Percentiles rank a stretch among this genome's conserved stretches.
Conservation (phyloP, 2,888 invertebrate genomes). For the Plusia festucae region DNA sequence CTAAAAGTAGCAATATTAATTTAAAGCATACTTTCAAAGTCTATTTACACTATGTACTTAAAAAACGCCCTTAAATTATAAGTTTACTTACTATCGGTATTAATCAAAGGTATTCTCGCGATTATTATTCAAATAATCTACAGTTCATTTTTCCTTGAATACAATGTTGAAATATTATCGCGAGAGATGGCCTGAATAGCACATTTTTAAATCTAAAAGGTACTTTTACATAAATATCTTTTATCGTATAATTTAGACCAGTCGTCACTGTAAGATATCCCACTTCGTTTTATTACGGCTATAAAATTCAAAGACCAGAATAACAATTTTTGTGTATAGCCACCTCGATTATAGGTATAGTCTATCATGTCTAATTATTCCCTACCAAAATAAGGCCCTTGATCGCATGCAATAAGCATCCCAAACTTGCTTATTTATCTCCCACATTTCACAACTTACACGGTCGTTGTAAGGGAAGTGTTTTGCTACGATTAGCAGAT, state of each 20-base stretch:
- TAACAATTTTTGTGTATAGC: constrained; percentile 11
- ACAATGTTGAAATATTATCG: constrained; percentile 21
- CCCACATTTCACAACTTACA: neutral
- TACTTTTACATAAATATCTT: constrained; percentile 15
- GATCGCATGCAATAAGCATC: constrained; percentile 13
- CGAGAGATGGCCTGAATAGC: constrained; percentile 18
- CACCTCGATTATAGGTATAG: neutral
- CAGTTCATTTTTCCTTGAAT: constrained; percentile 30
- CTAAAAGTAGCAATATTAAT: constrained; percentile 45
- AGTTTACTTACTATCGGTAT: constrained; percentile 6
- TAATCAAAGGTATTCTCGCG: constrained; percentile 8
- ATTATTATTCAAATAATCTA: constrained; percentile 10
- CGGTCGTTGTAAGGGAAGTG: constrained; percentile 16
- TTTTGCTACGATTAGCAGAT: constrained; percentile 25
- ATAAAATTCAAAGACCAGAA: constrained; percentile 29
- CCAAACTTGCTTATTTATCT: neutral
- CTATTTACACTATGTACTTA: constrained; percentile 39
- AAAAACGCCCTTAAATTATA: constrained; percentile 27
- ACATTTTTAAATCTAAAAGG: constrained; percentile 17
- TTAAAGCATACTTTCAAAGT: constrained; percentile 43
- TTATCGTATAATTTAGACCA: constrained; percentile 41
- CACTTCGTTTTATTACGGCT: constrained; percentile 29
- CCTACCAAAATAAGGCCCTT: constrained; percentile 16
- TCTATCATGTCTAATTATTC: neutral
- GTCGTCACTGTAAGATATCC: constrained; percentile 40